Evolutionary conservation across 2,113 vertebrate genomes (phyloP).

Genomic region (Corythornis vintsioides): DNA sequence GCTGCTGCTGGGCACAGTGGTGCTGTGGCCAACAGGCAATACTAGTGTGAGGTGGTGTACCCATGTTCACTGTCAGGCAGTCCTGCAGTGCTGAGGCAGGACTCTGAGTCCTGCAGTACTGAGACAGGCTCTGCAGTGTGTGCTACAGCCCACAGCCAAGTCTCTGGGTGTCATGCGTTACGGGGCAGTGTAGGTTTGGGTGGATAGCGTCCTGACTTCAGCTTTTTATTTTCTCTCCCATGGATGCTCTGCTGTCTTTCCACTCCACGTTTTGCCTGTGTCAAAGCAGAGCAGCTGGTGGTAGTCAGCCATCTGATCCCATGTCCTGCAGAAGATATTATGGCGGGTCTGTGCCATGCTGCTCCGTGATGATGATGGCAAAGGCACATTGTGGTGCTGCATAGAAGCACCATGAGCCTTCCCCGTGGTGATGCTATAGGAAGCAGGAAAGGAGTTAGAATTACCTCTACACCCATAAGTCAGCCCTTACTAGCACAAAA

Average conservation of each 20-base stretch:
- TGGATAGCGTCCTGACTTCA: background rate
- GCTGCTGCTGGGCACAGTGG: background rate
- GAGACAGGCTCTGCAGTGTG: background rate
- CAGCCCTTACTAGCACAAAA: background rate
- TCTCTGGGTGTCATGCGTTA: background rate
- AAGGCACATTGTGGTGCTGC: background rate
- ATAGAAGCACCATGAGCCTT: background rate
- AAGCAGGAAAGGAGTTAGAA: accelerated
- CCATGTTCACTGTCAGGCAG: background rate
- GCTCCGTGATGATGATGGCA: too few species aligned
- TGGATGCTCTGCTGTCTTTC: background rate
- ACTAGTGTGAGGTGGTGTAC: background rate
- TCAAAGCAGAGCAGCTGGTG: background rate
- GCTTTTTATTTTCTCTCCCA: background rate
- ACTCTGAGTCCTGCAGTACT: background rate
- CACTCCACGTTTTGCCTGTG: background rate
- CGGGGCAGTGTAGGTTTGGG: background rate
- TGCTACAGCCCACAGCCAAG: background rate
- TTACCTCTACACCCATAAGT: background rate
- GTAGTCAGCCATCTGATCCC: background rate
- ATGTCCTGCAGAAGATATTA: background rate
- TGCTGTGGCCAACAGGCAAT: background rate
- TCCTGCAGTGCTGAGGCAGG: background rate
- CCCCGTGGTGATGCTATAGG: background rate
- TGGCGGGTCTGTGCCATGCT: background rate